Conservation (phyloP, 2,888 invertebrate genomes). For the Venusia cambrica region DNA sequence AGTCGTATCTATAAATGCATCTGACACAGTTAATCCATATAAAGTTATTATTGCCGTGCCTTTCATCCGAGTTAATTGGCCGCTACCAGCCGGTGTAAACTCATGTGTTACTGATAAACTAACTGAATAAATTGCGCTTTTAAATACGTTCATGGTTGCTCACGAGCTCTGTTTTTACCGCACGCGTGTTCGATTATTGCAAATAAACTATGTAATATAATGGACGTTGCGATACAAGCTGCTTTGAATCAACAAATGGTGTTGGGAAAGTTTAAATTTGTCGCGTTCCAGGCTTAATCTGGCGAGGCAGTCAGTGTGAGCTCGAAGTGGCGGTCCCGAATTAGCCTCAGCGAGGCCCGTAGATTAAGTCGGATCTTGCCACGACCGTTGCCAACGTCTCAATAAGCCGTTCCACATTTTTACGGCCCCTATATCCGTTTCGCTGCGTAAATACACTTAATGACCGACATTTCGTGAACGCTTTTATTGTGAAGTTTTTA, state of each 20-base stretch:
- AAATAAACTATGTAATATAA: slow-evolving; percentile 59
- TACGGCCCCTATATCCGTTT: slow-evolving; percentile 76
- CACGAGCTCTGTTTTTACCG: slow-evolving; percentile 57
- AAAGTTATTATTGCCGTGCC: slow-evolving; percentile 69
- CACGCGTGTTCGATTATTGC: slow-evolving; percentile 55
- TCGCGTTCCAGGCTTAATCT: slow-evolving; percentile 54
- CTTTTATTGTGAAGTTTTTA: slow-evolving; percentile 80
- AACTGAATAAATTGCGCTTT: slow-evolving; percentile 63
- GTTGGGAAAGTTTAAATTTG: slow-evolving; percentile 66
- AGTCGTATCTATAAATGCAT: slow-evolving; percentile 63
- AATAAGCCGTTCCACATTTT: slow-evolving; percentile 75
- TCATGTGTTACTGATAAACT: slow-evolving; percentile 64
- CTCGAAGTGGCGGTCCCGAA: slow-evolving; percentile 39
- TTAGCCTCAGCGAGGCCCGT: slow-evolving; percentile 55
- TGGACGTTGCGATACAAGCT: slow-evolving; percentile 54
- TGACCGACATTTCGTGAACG: slow-evolving; percentile 77
- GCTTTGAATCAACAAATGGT: too few species aligned
- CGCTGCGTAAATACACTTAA: slow-evolving; percentile 78
- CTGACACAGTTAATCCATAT: slow-evolving; percentile 72
- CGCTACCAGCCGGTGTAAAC: slow-evolving; percentile 65
- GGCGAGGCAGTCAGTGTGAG: slow-evolving; percentile 38
- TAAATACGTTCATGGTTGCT: slow-evolving; percentile 55
- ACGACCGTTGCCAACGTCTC: slow-evolving; percentile 72
- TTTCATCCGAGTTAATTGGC: slow-evolving; percentile 68
- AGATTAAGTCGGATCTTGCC: slow-evolving; percentile 60